Conservation (phyloP, 2,797 vertebrate genomes). For the Anguilla anguilla region DNA sequence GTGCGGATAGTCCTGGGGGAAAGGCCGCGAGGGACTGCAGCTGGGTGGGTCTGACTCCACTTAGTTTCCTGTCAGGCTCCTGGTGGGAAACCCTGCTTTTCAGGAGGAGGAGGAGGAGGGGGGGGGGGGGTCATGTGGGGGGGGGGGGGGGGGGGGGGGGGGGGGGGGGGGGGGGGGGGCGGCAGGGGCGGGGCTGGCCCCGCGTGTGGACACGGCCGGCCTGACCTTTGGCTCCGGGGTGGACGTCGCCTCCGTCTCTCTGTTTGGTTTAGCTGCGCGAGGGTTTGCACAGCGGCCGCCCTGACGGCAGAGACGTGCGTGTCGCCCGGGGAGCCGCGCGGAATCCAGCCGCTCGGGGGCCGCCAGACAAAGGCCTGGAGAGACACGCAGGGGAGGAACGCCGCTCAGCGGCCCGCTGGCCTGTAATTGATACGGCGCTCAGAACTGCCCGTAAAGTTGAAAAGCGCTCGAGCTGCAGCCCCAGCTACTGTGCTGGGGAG, state of each 20-base stretch:
- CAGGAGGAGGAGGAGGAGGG: conserved; percentile 40
- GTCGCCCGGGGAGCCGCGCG: conserved; percentile 5
- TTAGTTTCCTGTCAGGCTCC: conserved; percentile 48
- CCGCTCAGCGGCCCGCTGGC: background rate
- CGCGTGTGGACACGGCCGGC: conserved; percentile 34
- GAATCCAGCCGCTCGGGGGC: background rate
- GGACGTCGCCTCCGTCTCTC: conserved; percentile 15
- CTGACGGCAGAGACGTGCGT: conserved; percentile 14
- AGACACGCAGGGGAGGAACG: background rate
- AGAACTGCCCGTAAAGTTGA: background rate
- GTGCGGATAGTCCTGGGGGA: too few species aligned
- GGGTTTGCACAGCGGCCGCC: conserved; percentile 26
- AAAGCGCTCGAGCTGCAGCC: background rate
- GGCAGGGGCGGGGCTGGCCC: conserved; percentile 24
- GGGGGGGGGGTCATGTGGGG: too few species aligned
- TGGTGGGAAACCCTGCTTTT: conserved; percentile 31
- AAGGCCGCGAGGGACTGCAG: conserved; percentile 30
- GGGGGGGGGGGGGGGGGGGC: conserved; percentile 41
- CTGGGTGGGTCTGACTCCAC: conserved; percentile 44
- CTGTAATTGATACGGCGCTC: background rate
- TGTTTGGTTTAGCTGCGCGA: conserved; percentile 28
- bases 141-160: conserved; percentile 45
- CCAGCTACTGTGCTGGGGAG: conserved; percentile 29
- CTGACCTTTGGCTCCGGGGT: conserved; percentile 31
- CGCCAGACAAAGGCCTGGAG: background rate